These are phyloP conservation scores for Galerucella nymphaeae DNA, from an alignment of 2,888 invertebrate genomes.

Conservation along the genomic window DNA sequence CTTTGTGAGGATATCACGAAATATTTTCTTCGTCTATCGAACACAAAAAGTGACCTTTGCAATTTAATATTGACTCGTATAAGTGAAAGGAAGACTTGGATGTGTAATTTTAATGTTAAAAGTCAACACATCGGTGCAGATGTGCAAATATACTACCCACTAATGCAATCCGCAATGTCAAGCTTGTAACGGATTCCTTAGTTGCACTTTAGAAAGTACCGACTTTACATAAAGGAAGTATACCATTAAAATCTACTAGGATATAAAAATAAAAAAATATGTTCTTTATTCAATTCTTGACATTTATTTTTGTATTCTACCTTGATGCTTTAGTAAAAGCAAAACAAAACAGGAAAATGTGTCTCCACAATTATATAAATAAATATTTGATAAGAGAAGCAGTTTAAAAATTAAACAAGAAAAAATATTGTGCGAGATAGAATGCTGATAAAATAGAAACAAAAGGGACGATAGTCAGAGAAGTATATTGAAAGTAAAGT, in stretches of 20 bases:
- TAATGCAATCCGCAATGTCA: slow-evolving; percentile 25
- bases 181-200: slow-evolving; percentile 18
- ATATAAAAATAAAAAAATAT: not conserved
- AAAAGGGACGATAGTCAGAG: no score
- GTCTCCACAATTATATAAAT: no score
- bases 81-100: slow-evolving; percentile 42
- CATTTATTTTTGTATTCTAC: not conserved
- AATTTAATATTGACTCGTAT: slow-evolving; percentile 31
- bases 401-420: no score
- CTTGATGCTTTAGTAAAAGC: no score
- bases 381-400: no score
- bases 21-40: not conserved
- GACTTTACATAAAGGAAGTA: not conserved
- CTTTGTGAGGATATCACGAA: not conserved
- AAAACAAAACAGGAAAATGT: no score
- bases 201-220: slow-evolving; percentile 28
- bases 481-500: no score
- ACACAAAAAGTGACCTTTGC: slow-evolving; percentile 19
- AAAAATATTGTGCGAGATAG: no score
- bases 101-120: slow-evolving; percentile 38
- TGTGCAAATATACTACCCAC: slow-evolving; percentile 22
- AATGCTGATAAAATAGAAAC: no score
- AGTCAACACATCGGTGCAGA: slow-evolving; percentile 29
- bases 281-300: not conserved
- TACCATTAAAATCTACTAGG: not conserved